Evolutionary conservation across 2,113 vertebrate species (phyloP).

Genomic region (Cyprinodon variegatus): DNA sequence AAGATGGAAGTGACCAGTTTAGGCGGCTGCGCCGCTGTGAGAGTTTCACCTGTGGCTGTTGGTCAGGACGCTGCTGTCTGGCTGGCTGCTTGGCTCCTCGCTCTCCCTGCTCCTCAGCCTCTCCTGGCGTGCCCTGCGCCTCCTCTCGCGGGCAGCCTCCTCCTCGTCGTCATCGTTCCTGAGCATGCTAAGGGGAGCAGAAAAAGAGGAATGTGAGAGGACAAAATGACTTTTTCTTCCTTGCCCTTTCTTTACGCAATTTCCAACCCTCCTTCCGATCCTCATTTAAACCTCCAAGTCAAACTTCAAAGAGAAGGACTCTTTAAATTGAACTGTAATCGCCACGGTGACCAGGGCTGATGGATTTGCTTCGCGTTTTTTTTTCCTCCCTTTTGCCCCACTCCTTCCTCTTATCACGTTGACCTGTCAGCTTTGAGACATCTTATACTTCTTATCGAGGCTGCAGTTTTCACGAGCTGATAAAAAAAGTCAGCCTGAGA

Average conservation of each 20-base stretch:
- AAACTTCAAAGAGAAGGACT: conserved; percentile 56
- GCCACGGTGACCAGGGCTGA: conserved; percentile 39
- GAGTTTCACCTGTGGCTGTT: conserved; percentile 88
- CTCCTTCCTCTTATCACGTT: conserved; percentile 49
- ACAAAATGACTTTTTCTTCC: conserved; percentile 15
- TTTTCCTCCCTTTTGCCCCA: no score
- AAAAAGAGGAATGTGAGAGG: conserved; percentile 13
- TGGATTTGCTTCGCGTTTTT: conserved; percentile 35
- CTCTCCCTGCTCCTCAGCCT: conserved; percentile 82
- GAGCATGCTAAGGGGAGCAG: conserved; percentile 78
- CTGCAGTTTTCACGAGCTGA: conserved; percentile 64
- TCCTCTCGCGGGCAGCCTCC: conserved; percentile 92
- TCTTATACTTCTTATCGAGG: conserved; percentile 64
- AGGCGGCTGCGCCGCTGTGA: neutral
- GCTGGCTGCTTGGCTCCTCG: conserved; percentile 82
- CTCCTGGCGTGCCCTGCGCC: conserved; percentile 92
- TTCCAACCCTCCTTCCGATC: conserved; percentile 11
- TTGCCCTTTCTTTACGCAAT: neutral
- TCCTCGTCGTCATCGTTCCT: conserved; percentile 92
- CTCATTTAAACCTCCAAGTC: conserved; percentile 39
- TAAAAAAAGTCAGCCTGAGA: conserved; percentile 64
- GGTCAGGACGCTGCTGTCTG: conserved; percentile 81
- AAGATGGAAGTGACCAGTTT: neutral
- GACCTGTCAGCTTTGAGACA: conserved; percentile 66
- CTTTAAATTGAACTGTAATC: conserved; percentile 63